Conservation (phyloP, 2,797 vertebrate genomes). For the Semotilus atromaculatus region DNA sequence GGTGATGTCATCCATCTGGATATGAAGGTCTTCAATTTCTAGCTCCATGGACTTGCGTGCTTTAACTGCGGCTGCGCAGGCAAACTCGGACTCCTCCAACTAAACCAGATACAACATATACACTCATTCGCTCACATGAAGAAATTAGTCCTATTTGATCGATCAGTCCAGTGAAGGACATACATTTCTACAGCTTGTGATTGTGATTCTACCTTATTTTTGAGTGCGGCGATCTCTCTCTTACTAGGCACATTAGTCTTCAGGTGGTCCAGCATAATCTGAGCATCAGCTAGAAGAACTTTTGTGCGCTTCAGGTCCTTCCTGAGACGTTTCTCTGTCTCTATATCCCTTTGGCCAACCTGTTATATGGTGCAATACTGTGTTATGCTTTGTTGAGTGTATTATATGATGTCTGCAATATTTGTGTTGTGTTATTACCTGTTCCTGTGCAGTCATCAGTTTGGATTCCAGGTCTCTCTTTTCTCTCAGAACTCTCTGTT, state of each 20-base stretch:
- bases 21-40: conserved; percentile 95
- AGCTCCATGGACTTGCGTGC: conserved; percentile 94
- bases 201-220: conserved; percentile 86
- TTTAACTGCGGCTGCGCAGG: conserved; percentile 89
- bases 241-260: conserved; percentile 97
- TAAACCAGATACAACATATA: conserved; percentile 68
- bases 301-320: conserved; percentile 97
- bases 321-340: conserved; percentile 90
- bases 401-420: background rate
- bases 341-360: conserved; percentile 88
- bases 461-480: conserved; percentile 92
- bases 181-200: background rate
- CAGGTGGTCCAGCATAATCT: conserved; percentile 97
- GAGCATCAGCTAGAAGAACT: conserved; percentile 90
- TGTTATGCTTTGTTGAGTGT: background rate
- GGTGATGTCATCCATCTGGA: conserved; percentile 93
- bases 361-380: conserved; percentile 57
- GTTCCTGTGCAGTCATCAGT: conserved; percentile 86
- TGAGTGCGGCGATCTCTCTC: conserved; percentile 93
- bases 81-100: conserved; percentile 98
- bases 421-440: conserved; percentile 77
- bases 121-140: conserved; percentile 53
- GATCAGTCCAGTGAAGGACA: background rate
- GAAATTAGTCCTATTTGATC: background rate
- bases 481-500: conserved; percentile 94